These are phyloP conservation scores for Crossaster papposus DNA, from an alignment of 53 echinoderm and acorn worm species.

Conservation along the genomic window DNA sequence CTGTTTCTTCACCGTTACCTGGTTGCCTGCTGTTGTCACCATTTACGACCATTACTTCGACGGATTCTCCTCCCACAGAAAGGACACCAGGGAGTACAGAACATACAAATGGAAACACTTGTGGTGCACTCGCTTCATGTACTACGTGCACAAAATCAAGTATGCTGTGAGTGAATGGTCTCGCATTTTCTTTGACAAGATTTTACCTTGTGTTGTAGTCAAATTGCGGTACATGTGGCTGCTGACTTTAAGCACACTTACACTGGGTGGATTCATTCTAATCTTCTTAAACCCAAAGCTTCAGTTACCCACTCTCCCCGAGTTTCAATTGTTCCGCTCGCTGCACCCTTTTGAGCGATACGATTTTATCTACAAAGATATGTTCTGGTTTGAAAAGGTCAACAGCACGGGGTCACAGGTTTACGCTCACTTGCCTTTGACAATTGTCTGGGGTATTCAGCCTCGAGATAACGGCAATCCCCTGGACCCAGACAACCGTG, in stretches of 20 bases:
- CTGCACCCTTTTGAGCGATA: constrained; percentile 80
- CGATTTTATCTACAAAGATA: constrained; percentile 64
- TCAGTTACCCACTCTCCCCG: constrained; percentile 62
- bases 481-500: constrained; percentile 69
- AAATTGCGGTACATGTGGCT: constrained; percentile 76
- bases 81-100: too few species aligned
- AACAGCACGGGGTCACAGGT: too few species aligned
- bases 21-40: constrained; percentile 45
- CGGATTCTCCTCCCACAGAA: too few species aligned
- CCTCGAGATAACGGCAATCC: constrained; percentile 60
- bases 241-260: constrained; percentile 50
- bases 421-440: not conserved
- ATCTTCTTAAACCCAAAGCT: constrained; percentile 69
- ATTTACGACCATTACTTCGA: constrained; percentile 26
- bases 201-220: constrained; percentile 69
- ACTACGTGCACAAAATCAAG: too few species aligned
- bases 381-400: constrained; percentile 10
- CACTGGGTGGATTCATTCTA: constrained; percentile 62
- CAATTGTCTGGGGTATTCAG: constrained; percentile 67
- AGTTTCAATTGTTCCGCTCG: constrained; percentile 66
- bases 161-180: too few species aligned
- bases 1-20: constrained; percentile 73
- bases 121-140: too few species aligned
- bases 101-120: too few species aligned
- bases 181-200: constrained; percentile 14